Conservation (phyloP, 2,888 invertebrate species). For the Cerastis rubricosa region DNA sequence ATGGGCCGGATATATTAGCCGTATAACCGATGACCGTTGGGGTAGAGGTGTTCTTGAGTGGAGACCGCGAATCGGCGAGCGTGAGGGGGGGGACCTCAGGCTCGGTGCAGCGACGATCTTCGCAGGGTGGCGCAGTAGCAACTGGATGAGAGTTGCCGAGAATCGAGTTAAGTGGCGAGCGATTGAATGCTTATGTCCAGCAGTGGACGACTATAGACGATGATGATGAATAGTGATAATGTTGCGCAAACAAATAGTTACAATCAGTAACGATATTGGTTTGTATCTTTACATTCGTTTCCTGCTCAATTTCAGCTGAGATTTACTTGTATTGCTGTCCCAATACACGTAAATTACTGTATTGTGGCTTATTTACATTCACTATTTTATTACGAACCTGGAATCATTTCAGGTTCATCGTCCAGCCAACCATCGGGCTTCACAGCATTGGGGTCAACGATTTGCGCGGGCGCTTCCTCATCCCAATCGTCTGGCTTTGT, state of each 20-base stretch:
- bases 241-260: neutral
- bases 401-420: slow-evolving; percentile 95
- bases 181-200: no score
- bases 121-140: no score
- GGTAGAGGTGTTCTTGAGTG: no score
- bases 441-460: slow-evolving; percentile 95
- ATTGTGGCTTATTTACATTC: neutral
- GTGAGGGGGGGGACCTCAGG: no score
- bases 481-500: slow-evolving; percentile 99
- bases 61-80: no score
- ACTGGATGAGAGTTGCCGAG: no score
- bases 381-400: slow-evolving; percentile 81
- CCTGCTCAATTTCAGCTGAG: neutral
- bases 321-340: neutral
- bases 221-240: neutral
- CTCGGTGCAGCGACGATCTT: no score
- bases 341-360: neutral
- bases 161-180: no score
- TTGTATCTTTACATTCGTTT: neutral
- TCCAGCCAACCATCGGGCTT: slow-evolving; percentile 98
- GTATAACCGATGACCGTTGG: no score
- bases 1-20: no score
- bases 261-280: neutral
- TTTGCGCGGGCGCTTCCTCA: slow-evolving; percentile 97
- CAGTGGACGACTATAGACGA: no score